Evolutionary conservation across 2,113 vertebrate species (phyloP), one percentile per base, ranked within the genome.

Genomic region (Puntigrus tetrazona): DNA sequence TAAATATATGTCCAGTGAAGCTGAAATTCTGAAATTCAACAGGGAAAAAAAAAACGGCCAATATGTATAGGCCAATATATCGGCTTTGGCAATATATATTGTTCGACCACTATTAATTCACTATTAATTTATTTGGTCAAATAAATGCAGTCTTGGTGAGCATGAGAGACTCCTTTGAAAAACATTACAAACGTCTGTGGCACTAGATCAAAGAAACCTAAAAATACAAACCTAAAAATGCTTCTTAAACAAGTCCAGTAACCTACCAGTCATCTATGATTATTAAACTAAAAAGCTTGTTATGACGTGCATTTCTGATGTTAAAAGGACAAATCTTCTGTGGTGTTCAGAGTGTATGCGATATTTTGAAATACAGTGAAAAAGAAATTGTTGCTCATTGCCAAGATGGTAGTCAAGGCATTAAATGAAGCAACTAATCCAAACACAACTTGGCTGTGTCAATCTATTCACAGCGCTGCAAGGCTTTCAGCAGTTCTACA

Each of bases 401-500:
- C 38, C 69, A 73, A 73, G 69, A 73, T 73, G 38, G 22, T 25
- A 7, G 69, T 16, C 38, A 73, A 73, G 69, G 69, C 38, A 73
- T 73, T 73, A 43, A 43, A 73, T 45, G 11, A 43, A 29, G 2
- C 31, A 72, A 38, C 13, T 34, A 41, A 41, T 72, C 45, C 65
- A 61, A 70, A 70, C 69, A 38, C 34, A 43, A 82, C 22, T 25
- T 11, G 38, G 22, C 11, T 13, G 36, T 63, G 9, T 61, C 38
- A 43, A 8, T 43, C 45, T 75, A 55, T 83, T 85, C 63, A 36
- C 52, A 36, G 61, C 10, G 25, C 67, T 55, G 38, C 73, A 22
- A 67, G 20, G n/a, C 57, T 41, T 31, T 38, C 41, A 70, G 31
- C 70, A 52, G 73, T 27, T 80, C 50, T 79, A 82, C 78, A 11